These are phyloP conservation scores for Enteromius radiatus DNA, from an alignment of 2,797 vertebrate genomes.

Conservation along the genomic window DNA sequence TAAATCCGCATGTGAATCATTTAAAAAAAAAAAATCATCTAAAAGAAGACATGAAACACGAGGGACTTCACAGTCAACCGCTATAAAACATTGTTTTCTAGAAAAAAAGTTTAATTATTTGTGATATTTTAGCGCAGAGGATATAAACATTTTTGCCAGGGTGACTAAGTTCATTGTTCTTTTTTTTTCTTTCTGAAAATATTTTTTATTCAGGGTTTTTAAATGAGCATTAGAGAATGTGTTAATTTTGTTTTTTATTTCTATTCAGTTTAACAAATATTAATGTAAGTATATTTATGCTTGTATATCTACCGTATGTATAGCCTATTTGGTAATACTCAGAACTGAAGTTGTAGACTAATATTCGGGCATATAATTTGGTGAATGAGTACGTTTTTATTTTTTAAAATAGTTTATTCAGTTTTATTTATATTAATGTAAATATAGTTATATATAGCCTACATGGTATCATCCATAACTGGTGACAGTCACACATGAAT, in stretches of 20 bases:
- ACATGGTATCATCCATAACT: neutral
- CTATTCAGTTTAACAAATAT: neutral
- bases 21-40: too few species aligned
- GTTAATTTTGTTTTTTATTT: too few species aligned
- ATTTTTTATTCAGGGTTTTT: neutral
- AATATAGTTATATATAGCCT: neutral
- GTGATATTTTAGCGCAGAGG: neutral
- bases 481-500: neutral
- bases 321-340: neutral
- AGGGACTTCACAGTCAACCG: neutral
- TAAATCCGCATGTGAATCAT: neutral
- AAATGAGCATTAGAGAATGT: neutral
- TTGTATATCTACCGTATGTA: neutral
- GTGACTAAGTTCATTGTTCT: neutral
- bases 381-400: neutral
- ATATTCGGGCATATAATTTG: neutral
- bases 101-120: neutral
- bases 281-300: neutral
- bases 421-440: neutral
- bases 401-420: neutral
- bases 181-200: slow-evolving; percentile 1
- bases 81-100: neutral
- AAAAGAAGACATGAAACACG: neutral
- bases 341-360: neutral
- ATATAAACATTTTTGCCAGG: neutral